Evolutionary conservation across 2,888 invertebrate species (phyloP), one percentile per base, ranked within the genome.

Genomic region (Pristionchus exspectatus): DNA sequence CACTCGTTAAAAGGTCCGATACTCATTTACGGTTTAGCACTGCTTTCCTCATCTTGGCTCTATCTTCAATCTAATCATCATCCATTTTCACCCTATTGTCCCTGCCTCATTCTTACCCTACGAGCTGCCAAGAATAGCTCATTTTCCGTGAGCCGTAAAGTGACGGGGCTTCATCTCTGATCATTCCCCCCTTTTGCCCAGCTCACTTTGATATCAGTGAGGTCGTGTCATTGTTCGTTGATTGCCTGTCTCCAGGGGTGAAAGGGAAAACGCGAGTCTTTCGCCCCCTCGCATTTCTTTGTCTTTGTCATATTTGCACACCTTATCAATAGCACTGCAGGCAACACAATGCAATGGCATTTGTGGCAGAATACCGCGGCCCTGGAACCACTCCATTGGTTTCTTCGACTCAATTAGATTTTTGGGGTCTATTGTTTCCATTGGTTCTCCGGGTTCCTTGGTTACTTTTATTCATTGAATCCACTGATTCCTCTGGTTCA

Each of bases 181-280:
- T 27, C 81, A 81, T 54, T 44, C 44, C 81, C 50, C 21, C 81
- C 27, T 74, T 74, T 38, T 38, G 3, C 38, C 38, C 38, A n/a
- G n/a, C 0, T 12, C 27, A 5, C 74, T 12, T 30, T 10, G 30
- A 30, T 27, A 72, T 72, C 27, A 72, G 69, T n/a, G n/a, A 7
- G 69, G 77, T 44, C 30, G 38, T 44, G 44, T 38, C 77, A 77
- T 77, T 77, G 44, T 44, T 77, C 77, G 24, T 44, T 77, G 77
- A 77, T 77, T 44, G 16, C 18, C 66, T 21, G 12, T 38, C 72
- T 18, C 18, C 21, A 9, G 50, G 24, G 81, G 81, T 81, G 44
- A 81, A 59, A 59, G 84, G 21, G 84, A 33, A 50, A 59, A 56
- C 38, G 83, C 83, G 30, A 44, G 50, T 81, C 50, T 44, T 54